Percentiles rank a stretch among this genome's conserved stretches.
Evolutionary conservation across 1,140 invertebrate species (phyloP).

Genomic region (Oncopeltus fasciatus): DNA sequence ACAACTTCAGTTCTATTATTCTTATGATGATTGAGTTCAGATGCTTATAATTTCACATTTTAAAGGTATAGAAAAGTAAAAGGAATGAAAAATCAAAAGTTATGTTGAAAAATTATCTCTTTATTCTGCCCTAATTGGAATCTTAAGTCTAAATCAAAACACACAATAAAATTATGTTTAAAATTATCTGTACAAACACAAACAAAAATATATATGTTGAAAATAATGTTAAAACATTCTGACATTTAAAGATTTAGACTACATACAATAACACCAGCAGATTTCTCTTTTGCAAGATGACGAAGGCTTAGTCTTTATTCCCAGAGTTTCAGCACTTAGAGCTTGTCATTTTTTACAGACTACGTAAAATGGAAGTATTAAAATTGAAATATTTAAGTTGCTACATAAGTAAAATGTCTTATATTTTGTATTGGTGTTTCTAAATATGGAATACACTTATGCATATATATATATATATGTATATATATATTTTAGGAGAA

Average conservation of each 20-base stretch:
- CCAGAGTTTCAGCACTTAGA: neutral
- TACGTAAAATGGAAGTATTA: neutral
- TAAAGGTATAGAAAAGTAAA: too few species aligned
- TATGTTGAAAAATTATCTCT: slow-evolving; percentile 10
- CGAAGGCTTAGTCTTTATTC: neutral
- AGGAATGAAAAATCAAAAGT: too few species aligned
- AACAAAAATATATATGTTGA: neutral
- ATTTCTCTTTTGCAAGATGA: neutral
- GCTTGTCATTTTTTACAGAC: neutral
- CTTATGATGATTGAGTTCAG: too few species aligned
- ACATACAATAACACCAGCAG: neutral
- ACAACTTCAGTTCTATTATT: too few species aligned
- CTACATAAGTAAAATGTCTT: neutral
- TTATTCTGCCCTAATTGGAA: neutral
- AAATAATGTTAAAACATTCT: neutral
- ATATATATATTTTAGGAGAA: neutral
- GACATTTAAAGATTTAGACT: neutral
- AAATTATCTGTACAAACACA: slow-evolving; percentile 5
- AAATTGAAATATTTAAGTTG: too few species aligned
- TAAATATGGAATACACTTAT: neutral
- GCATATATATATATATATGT: neutral
- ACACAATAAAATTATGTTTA: neutral
- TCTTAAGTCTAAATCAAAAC: slow-evolving; percentile 5
- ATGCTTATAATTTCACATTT: too few species aligned
- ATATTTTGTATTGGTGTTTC: neutral